Conservation (phyloP, 2,797 vertebrate genomes). For the Hylomyscus alleni region DNA sequence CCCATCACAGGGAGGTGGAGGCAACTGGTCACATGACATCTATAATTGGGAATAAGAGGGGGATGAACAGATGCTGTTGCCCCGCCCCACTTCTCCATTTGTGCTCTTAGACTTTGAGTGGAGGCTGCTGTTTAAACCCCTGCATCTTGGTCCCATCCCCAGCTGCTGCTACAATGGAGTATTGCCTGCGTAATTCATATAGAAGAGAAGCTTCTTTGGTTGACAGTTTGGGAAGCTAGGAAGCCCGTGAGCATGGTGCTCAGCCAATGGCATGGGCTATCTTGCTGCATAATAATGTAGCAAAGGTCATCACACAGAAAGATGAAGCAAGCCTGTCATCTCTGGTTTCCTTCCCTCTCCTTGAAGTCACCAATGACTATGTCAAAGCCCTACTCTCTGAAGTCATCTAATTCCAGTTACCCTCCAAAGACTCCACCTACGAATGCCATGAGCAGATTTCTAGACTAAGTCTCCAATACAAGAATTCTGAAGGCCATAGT, state of each 20-base stretch:
- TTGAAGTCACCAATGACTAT: neutral
- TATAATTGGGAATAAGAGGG: neutral
- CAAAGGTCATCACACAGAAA: neutral
- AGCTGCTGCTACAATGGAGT: neutral
- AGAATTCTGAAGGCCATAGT: neutral
- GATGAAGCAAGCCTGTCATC: neutral
- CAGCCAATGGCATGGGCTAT: neutral
- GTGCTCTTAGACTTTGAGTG: neutral
- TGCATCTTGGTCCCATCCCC: neutral
- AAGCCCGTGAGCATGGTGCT: neutral
- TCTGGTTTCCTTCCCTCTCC: neutral
- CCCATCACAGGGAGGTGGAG: neutral
- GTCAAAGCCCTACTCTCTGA: neutral
- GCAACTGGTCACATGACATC: neutral
- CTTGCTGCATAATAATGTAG: neutral
- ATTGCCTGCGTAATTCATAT: neutral
- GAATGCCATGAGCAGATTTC: neutral
- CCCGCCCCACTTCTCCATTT: neutral
- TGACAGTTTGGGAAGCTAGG: neutral
- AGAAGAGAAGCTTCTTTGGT: neutral
- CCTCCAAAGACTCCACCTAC: neutral
- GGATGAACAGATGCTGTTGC: accelerated
- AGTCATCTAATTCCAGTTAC: neutral
- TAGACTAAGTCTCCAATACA: neutral
- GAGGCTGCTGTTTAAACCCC: neutral